These are phyloP conservation scores for Carpatolechia fugitivella DNA, from an alignment of 2,888 invertebrate genomes.

Conservation along the genomic window DNA sequence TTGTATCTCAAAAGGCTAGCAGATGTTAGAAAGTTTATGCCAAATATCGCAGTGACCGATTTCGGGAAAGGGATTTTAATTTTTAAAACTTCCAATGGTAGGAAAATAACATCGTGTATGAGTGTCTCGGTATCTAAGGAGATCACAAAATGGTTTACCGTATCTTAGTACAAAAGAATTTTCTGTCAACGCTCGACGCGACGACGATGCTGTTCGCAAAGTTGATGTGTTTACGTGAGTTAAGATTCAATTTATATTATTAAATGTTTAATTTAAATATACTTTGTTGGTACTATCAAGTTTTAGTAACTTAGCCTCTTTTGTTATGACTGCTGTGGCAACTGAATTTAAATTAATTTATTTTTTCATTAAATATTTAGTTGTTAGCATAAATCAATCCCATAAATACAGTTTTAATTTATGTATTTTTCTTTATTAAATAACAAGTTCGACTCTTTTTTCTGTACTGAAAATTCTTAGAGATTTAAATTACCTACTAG, in stretches of 20 bases:
- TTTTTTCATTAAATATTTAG: not conserved
- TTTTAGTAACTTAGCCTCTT: not conserved
- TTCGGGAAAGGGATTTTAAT: constrained; percentile 22
- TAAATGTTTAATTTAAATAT: not conserved
- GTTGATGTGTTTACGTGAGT: constrained; percentile 67
- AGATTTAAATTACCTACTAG: constrained; percentile 3
- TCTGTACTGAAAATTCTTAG: not conserved
- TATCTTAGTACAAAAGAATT: constrained; percentile 43
- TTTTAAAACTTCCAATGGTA: constrained; percentile 36
- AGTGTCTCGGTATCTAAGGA: constrained; percentile 50
- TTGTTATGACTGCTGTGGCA: not conserved
- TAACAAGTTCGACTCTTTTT: not conserved
- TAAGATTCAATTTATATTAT: constrained; percentile 13
- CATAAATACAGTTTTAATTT: too few relatives aligned
- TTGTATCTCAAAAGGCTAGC: constrained; percentile 41
- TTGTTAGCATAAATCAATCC: too few relatives aligned
- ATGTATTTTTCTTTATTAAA: too few relatives aligned
- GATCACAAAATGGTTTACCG: constrained; percentile 50
- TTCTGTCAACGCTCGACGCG: constrained; percentile 41
- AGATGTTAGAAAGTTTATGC: constrained; percentile 45
- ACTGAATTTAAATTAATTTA: not conserved
- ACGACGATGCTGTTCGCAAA: constrained; percentile 47
- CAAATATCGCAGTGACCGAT: constrained; percentile 40
- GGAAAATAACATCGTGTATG: constrained; percentile 35
- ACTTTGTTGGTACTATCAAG: not conserved